Percentiles rank a stretch among this genome's conserved stretches.
These are phyloP conservation scores for Tiliacea aurago DNA, from an alignment of 2,888 invertebrate species.

Conservation along the genomic window DNA sequence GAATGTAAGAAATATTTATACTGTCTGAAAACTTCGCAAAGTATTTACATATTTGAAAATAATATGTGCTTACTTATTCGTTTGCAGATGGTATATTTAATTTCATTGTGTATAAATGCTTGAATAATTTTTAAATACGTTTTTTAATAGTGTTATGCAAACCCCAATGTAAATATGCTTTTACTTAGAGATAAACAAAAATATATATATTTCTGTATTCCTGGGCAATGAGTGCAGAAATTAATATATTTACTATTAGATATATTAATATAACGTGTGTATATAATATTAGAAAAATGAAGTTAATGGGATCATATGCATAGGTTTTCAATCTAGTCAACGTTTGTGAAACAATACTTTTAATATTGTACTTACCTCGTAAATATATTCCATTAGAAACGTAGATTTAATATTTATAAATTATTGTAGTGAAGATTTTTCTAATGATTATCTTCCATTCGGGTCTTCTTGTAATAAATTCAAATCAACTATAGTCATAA, in stretches of 20 bases:
- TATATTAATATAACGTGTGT: conserved; percentile 34
- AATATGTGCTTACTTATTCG: conserved; percentile 11
- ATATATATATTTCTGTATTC: conserved; percentile 81
- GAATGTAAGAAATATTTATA: conserved; percentile 46
- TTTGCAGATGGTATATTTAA: conserved; percentile 42
- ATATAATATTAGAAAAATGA: conserved; percentile 53
- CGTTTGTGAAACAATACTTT: conserved; percentile 32
- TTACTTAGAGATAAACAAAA: conserved; percentile 36
- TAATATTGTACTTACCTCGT: conserved; percentile 22
- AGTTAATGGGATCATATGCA: conserved; percentile 64
- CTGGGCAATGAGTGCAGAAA: conserved; percentile 87
- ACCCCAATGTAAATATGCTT: conserved; percentile 71
- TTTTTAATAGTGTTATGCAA: conserved; percentile 65
- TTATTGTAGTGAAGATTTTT: not conserved
- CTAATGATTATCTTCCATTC: conserved; percentile 13
- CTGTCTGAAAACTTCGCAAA: conserved; percentile 25
- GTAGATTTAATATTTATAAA: conserved; percentile 29
- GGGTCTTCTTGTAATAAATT: conserved; percentile 6
- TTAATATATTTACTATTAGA: conserved; percentile 55
- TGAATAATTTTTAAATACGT: conserved; percentile 18
- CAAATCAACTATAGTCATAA: conserved; percentile 2
- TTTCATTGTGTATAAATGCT: conserved; percentile 37
- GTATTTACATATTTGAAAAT: conserved; percentile 14
- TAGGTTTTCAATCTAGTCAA: conserved; percentile 55
- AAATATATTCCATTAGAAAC: conserved; percentile 24